Evolutionary conservation across 2,888 invertebrate genomes (phyloP), one percentile per base, ranked within the genome.

Genomic region (Antitype chi): DNA sequence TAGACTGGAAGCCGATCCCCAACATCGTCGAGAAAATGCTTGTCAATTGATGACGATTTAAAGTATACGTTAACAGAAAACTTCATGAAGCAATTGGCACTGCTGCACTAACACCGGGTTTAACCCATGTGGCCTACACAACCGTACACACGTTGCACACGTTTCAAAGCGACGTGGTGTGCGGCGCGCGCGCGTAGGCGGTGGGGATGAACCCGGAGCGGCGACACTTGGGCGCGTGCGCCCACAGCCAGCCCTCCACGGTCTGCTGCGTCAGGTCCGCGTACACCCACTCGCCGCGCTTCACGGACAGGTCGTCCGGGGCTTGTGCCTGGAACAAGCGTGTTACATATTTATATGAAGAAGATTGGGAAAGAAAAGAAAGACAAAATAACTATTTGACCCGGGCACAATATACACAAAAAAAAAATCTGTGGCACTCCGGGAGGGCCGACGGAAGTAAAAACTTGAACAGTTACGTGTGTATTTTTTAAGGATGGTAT

Each of bases 171-270:
- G 98, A 98, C 49, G 99, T 99, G 97, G 99, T 99, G 84, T 99
- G 99, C 20, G 99, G 99, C 9, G 99, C 99, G 28, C 99, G 97
- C 15, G 99, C 99, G 91, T 99, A 99, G 0, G 99, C 99, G 92
- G 99, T 99, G 76, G 99, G 99, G 85, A 99, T 99, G 95, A 99
- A 99, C 55, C 99, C 99, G 91, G 99, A 99, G 93, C 99, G 98
- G 49, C 99, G 97, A 5, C 98, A 98, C 94, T 99, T 99, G 15
- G 99, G 99, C 17, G 99, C 99, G 96, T 99, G 99, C 0, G 99
- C 98, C 99, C 99, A 99, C 84, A 99, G 96, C 99, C 98, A 99
- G 57, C 99, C 99, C 94, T 99, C 99, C 57, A 98, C 99, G 0
- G 99, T 99, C 95, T 99, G 99, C 96, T 99, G 99, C 89, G 98